These are phyloP conservation scores for Caenorhabditis macrosperma DNA, from an alignment of 2,888 invertebrate genomes.

Conservation along the genomic window DNA sequence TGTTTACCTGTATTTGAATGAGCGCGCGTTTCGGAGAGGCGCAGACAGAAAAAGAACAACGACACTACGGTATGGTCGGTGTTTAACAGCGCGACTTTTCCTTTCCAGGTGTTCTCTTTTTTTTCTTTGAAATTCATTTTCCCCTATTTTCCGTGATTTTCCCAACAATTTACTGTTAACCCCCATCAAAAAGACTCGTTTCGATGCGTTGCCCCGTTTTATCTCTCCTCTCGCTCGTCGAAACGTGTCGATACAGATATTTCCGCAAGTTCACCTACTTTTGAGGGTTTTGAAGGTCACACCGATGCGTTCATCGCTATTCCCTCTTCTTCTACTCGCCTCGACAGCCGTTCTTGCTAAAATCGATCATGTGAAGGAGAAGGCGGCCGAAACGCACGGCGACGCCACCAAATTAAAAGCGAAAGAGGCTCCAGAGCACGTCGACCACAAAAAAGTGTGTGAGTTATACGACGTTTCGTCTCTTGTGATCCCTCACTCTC, in stretches of 20 bases:
- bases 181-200: not conserved
- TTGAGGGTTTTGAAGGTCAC: not conserved
- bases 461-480: not conserved
- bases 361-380: slow-evolving; percentile 53
- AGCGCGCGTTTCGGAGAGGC: slow-evolving; percentile 28
- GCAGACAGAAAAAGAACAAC: not conserved
- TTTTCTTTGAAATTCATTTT: not conserved
- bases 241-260: not conserved
- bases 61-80: not conserved
- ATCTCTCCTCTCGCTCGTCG: no score
- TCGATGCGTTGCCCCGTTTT: not conserved
- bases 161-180: no score
- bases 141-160: no score
- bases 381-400: slow-evolving; percentile 38
- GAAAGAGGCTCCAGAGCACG: slow-evolving; percentile 55
- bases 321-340: not conserved
- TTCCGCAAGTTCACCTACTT: not conserved
- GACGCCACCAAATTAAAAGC: slow-evolving; percentile 48
- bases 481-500: not conserved
- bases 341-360: slow-evolving; percentile 24
- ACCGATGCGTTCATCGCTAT: not conserved
- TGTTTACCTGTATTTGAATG: slow-evolving; percentile 11
- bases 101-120: no score
- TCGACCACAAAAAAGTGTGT: slow-evolving; percentile 52
- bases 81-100: not conserved